phyloP scores from a whole-genome alignment of 1,140 invertebrate genomes.

The Thaumatotibia leucotreta region DNA sequence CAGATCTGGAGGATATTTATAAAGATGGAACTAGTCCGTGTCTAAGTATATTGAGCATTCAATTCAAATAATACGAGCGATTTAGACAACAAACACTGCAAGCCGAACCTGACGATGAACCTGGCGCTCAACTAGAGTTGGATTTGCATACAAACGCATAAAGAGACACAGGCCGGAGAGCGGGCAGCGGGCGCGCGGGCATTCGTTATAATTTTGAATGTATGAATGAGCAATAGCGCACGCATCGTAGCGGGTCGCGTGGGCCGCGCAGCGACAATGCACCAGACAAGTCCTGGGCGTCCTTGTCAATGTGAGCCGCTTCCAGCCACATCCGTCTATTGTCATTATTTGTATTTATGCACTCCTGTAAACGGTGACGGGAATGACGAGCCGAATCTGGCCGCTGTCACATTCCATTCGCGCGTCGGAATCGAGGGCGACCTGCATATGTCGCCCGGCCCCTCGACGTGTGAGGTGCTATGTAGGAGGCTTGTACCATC shows the following conservation, averaged over 20 bases:
- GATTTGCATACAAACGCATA: conserved; percentile 74
- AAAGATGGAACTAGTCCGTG: conserved; percentile 64
- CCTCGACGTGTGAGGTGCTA: conserved; percentile 34
- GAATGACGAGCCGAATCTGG: conserved; percentile 43
- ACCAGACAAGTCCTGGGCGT: conserved; percentile 70
- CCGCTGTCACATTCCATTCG: conserved; percentile 20
- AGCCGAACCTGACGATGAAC: conserved; percentile 64
- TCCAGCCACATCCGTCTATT: conserved; percentile 74
- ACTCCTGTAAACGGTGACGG: conserved; percentile 58
- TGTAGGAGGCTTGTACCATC: conserved; percentile 36
- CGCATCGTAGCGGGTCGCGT: conserved; percentile 50
- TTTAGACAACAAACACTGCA: conserved; percentile 71
- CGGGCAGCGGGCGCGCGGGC: conserved; percentile 48
- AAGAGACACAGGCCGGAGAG: conserved; percentile 56
- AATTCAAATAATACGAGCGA: conserved; percentile 74
- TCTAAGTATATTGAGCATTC: conserved; percentile 71
- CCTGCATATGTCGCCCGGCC: neutral
- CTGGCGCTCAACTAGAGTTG: conserved; percentile 43
- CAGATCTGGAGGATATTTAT: conserved; percentile 44
- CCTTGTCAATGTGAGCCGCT: conserved; percentile 75
- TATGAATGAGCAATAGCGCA: conserved; percentile 73
- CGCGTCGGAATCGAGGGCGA: neutral
- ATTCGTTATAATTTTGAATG: conserved; percentile 76
- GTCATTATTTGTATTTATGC: conserved; percentile 70
- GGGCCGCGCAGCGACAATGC: conserved; percentile 67